A percentile compares a stretch with the other conserved stretches of the same genome.
Conservation (phyloP, 23 tunicate species). For the Aplidium turbinatum region DNA sequence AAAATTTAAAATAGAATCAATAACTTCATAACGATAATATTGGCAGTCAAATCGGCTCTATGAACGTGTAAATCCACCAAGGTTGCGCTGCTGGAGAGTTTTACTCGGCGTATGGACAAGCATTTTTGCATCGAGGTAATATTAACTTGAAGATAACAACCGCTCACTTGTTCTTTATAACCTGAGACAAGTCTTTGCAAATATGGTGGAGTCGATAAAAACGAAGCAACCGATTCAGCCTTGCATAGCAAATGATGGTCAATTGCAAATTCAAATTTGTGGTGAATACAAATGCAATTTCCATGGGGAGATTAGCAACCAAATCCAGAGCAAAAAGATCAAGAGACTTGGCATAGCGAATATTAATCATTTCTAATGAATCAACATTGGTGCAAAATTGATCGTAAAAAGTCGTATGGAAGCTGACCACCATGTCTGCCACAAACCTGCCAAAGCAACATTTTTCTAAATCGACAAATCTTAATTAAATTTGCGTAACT, state of each 20-base stretch:
- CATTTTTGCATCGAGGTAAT: too few species aligned
- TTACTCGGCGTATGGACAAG: too few species aligned
- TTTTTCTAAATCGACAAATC: too few species aligned
- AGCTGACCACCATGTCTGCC: constrained; percentile 60
- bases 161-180: too few species aligned
- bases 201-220: constrained; percentile 42
- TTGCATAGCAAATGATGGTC: constrained; percentile 30
- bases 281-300: constrained; percentile 37
- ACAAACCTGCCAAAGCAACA: constrained; percentile 46
- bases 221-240: constrained; percentile 55
- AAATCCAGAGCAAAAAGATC: constrained; percentile 45
- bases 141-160: too few species aligned
- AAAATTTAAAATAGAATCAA: too few species aligned
- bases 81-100: too few species aligned
- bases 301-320: constrained; percentile 51
- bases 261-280: constrained; percentile 7
- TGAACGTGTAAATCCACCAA: too few species aligned
- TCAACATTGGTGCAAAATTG: constrained; percentile 50
- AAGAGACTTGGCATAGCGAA: constrained; percentile 36
- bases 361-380: constrained; percentile 36
- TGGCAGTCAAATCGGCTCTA: too few species aligned
- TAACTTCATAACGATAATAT: too few species aligned
- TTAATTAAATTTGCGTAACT: too few species aligned
- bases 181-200: constrained; percentile 59
- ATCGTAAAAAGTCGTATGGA: constrained; percentile 66